Evolutionary conservation across 2,797 vertebrate genomes (phyloP).

Genomic region (Helarctos malayanus): DNA sequence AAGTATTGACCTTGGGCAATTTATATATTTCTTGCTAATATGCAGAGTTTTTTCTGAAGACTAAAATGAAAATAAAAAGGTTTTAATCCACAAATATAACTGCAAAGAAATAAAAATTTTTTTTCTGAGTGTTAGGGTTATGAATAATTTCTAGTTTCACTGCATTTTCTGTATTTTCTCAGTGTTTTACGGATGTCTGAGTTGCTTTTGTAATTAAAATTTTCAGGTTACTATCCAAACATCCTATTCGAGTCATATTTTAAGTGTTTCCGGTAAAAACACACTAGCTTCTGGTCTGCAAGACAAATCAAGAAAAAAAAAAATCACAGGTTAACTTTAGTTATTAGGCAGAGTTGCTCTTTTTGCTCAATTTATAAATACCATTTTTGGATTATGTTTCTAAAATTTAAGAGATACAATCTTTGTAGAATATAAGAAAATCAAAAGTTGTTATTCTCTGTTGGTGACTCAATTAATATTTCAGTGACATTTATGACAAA

Average conservation of each 20-base stretch:
- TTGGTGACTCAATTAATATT: conserved; percentile 73
- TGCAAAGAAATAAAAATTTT: background rate
- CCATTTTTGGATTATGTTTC: conserved; percentile 1
- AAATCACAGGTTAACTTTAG: background rate
- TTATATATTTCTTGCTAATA: background rate
- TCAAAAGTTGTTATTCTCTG: conserved; percentile 51
- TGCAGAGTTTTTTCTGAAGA: background rate
- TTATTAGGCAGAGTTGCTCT: background rate
- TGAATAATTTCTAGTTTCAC: background rate
- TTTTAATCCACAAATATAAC: background rate
- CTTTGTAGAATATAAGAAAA: conserved; percentile 33
- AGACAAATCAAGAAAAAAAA: background rate
- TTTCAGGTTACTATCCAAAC: background rate
- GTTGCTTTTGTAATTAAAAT: background rate
- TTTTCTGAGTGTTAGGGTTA: background rate
- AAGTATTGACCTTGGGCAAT: background rate
- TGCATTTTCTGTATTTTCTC: background rate
- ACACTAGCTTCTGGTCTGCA: background rate
- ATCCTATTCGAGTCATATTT: background rate
- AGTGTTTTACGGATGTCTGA: background rate
- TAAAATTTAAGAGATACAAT: conserved; percentile 24
- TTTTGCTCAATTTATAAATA: background rate
- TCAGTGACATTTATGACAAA: conserved; percentile 71
- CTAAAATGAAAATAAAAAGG: background rate
- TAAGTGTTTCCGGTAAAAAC: background rate